Base-by-base conservation (phyloP, 2,797 vertebrate genomes). In the Megaceryle alcyon region DNA sequence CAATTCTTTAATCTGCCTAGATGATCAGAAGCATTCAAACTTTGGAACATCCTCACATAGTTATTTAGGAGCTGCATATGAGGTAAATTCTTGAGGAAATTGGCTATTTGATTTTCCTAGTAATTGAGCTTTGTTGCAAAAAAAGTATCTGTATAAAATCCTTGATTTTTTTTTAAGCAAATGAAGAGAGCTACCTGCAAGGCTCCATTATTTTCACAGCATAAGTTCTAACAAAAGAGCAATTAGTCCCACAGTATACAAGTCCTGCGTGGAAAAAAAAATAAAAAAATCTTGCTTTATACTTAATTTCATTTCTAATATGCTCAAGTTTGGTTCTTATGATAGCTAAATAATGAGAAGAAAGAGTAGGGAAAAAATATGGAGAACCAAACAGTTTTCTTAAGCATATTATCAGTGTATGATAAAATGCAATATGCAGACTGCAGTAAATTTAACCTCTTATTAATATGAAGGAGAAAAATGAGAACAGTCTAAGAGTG, bases 401-500 rank as follows among this genome's bases (percentile, higher is more conserved):
- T 13, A 82, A 83, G 22, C 33, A 22, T 43, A 37, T 12, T 54
- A 46, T 56, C 48, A 2, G 0, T 33, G 21, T 17, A 25, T 25
- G 81, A 85, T 64, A 82, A 66, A 90, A 68, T 14, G 25, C 8
- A 83, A 81, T 51, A 78, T 22, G 23, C 57, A 85, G 56, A 65
- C 51, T 73, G 23, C 7, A 2, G 87, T 78, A 89, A 93, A 70
- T 86, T 92, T 73, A 77, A 95, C 82, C 60, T 86, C 53, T 82
- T 91, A 51, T 70, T 91, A 87, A 82, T 23, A 65, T 12, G 56
- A 91, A 90, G 46, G 39, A 86, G 72, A 93, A 94, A 83, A 77
- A 59, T 44, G 19, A 65, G 49, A 65, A 17, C 14, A 81, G 46
- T 28, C 28, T 43, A 14, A 41, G 59, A 57, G 60, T 54, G 43